These are phyloP conservation scores for Macrotus californicus DNA, from an alignment of 2,113 vertebrate species.

Conservation along the genomic window DNA sequence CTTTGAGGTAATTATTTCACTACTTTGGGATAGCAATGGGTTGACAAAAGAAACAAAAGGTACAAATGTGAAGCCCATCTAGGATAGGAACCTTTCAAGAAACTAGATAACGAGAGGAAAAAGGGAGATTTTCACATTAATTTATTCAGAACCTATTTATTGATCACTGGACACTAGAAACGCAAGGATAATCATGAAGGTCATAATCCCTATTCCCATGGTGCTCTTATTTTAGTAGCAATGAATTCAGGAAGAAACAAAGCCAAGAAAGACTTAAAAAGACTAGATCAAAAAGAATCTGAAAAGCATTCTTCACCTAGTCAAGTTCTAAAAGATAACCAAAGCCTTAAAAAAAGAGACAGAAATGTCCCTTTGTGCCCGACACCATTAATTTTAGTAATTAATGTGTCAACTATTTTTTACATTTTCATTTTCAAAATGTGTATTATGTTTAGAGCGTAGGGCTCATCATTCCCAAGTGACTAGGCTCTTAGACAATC, in stretches of 20 bases:
- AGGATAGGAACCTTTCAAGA: not conserved
- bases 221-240: conserved; percentile 18
- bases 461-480: conserved; percentile 33
- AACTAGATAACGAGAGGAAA: not conserved
- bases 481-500: not conserved
- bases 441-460: not conserved
- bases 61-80: not conserved
- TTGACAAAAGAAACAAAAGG: conserved; percentile 31
- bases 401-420: not conserved
- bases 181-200: not conserved
- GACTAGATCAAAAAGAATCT: not conserved
- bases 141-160: not conserved
- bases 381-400: conserved; percentile 5
- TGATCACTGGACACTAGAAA: not conserved
- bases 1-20: conserved; percentile 29
- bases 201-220: not conserved
- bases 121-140: not conserved
- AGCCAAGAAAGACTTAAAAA: not conserved
- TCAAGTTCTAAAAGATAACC: not conserved
- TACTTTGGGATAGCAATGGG: not conserved
- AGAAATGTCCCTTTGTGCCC: not conserved
- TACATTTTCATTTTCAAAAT: conserved; percentile 23
- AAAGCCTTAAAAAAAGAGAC: not conserved
- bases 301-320: not conserved
- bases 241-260: conserved; percentile 24